These are phyloP conservation scores for Eclectus roratus DNA, from an alignment of 2,113 vertebrate genomes.

Conservation along the genomic window DNA sequence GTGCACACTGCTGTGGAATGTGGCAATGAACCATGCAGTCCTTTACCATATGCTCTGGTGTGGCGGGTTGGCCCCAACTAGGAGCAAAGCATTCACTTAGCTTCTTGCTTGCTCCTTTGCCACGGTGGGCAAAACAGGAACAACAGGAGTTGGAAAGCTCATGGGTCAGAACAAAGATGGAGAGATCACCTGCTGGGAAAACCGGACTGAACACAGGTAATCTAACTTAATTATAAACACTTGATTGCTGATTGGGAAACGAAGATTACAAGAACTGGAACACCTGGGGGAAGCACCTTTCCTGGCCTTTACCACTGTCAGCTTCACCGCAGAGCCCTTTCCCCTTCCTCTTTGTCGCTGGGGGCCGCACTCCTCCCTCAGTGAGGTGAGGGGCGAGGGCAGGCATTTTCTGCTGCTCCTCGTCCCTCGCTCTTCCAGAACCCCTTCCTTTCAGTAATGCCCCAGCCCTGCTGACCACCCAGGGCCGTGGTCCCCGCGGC, in stretches of 20 bases:
- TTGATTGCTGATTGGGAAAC: not conserved
- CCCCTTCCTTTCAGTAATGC: accelerated
- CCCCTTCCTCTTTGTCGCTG: accelerated
- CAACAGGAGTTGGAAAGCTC: not conserved
- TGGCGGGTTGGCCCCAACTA: not conserved
- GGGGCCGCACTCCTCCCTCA: accelerated
- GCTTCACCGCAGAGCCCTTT: not conserved
- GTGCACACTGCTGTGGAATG: accelerated
- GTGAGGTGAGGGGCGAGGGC: too few species aligned
- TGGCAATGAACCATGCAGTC: accelerated
- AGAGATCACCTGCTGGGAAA: not conserved
- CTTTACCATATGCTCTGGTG: not conserved
- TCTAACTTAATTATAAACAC: not conserved
- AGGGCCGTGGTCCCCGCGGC: not conserved
- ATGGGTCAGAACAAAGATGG: not conserved
- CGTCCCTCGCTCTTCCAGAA: not conserved
- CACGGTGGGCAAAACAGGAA: not conserved
- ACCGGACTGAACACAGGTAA: not conserved
- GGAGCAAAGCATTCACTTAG: accelerated
- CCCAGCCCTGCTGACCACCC: not conserved
- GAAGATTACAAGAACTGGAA: not conserved
- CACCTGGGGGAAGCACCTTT: not conserved
- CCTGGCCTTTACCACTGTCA: not conserved
- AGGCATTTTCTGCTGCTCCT: not conserved
- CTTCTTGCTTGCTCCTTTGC: not conserved